phyloP scores from a whole-genome alignment of 2,113 vertebrate genomes.

The Scalopus aquaticus region DNA sequence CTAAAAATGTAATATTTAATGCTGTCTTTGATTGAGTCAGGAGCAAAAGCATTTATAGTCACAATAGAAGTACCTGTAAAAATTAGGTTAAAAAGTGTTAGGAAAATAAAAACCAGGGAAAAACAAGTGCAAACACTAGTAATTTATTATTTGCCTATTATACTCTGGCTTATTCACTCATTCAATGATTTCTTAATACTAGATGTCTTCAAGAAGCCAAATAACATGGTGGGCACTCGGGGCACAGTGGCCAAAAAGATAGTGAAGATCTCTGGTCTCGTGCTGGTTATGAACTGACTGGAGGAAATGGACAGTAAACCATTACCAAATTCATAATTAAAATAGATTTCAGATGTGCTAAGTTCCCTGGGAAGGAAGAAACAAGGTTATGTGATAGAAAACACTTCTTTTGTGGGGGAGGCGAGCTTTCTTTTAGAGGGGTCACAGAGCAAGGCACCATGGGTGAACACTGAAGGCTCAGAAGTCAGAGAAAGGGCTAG shows the following conservation, averaged over 20 bases:
- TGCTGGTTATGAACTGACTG: neutral
- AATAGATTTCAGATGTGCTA: neutral
- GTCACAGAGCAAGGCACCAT: neutral
- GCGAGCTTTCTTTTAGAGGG: neutral
- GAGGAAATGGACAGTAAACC: neutral
- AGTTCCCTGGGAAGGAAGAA: neutral
- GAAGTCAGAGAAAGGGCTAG: neutral
- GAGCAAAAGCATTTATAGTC: constrained; percentile 88
- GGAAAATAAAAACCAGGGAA: neutral
- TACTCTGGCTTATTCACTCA: neutral
- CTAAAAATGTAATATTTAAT: constrained; percentile 90
- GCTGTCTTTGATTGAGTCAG: constrained; percentile 72
- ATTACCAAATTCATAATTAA: neutral
- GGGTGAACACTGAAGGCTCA: neutral
- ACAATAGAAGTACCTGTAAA: constrained; percentile 89
- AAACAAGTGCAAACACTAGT: neutral
- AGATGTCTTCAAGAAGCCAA: neutral
- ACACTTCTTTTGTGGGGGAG: neutral
- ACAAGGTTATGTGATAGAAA: neutral
- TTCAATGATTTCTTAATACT: neutral
- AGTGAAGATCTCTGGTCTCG: neutral
- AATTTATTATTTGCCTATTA: neutral
- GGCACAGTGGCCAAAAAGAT: neutral
- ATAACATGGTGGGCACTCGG: rapidly evolving
- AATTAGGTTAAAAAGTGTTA: constrained; percentile 29